A percentile compares a stretch with the other conserved stretches of the same genome.
phyloP scores from a whole-genome alignment of 2,113 vertebrate genomes.

The Peromyscus californicus region DNA sequence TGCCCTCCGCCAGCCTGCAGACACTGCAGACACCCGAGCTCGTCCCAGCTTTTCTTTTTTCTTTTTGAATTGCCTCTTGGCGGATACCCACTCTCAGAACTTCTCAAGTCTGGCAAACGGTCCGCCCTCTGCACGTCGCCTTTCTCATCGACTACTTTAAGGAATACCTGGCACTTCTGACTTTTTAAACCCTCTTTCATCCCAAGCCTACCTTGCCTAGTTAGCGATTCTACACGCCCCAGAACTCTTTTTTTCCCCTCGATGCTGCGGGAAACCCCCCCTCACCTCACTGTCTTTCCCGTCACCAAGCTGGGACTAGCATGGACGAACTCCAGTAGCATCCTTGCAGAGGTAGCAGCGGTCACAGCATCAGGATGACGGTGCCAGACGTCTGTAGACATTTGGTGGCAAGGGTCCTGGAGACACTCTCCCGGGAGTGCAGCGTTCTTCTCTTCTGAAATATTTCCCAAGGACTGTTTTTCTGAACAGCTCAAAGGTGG shows the following conservation, averaged over 20 bases:
- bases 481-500: neutral
- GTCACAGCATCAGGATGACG: neutral
- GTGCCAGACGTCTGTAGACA: neutral
- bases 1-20: conserved; percentile 53
- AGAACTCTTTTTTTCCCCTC: conserved; percentile 34
- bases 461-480: conserved; percentile 49
- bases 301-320: neutral
- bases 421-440: neutral
- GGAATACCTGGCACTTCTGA: conserved; percentile 35
- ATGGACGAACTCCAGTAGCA: neutral
- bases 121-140: conserved; percentile 54
- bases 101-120: conserved; percentile 56
- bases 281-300: conserved; percentile 12
- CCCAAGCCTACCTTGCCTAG: conserved; percentile 72
- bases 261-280: neutral
- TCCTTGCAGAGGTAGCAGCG: neutral
- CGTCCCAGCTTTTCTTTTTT: conserved; percentile 63
- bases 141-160: conserved; percentile 50
- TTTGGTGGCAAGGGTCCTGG: neutral
- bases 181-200: conserved; percentile 55
- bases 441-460: conserved; percentile 19
- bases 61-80: conserved; percentile 73
- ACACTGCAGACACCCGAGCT: neutral
- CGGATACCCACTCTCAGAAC: conserved; percentile 57
- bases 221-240: conserved; percentile 32